phyloP scores from a whole-genome alignment of 2,113 vertebrate genomes.

The Oophaga pumilio region DNA sequence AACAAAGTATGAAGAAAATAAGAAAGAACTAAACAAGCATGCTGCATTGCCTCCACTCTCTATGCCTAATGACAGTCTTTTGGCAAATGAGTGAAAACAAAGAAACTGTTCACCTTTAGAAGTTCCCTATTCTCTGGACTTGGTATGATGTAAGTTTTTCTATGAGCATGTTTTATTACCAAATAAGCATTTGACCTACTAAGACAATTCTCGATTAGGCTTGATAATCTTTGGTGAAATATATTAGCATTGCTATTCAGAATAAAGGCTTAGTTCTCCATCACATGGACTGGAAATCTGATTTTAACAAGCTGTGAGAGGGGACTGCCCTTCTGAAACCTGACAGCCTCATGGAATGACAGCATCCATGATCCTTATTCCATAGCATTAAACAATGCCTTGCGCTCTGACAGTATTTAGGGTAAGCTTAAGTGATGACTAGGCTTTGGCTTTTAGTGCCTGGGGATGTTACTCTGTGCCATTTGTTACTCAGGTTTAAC shows the following conservation, averaged over 20 bases:
- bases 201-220: neutral
- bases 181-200: neutral
- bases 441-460: neutral
- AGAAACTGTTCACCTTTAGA: neutral
- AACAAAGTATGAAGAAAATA: neutral
- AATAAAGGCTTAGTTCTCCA: neutral
- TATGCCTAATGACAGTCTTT: constrained; percentile 21
- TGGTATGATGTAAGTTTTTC: neutral
- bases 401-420: neutral
- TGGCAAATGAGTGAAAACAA: neutral
- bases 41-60: constrained; percentile 29
- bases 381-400: neutral
- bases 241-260: neutral
- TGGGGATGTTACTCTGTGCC: neutral
- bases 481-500: neutral
- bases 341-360: neutral
- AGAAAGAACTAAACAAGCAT: neutral
- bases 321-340: neutral
- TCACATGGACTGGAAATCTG: neutral
- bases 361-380: neutral
- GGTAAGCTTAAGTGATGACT: neutral
- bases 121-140: neutral
- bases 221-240: neutral
- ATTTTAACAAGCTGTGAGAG: neutral
- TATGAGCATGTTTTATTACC: neutral